These are phyloP conservation scores for Eucera pruinosa DNA, from an alignment of 2,888 invertebrate genomes.

Conservation along the genomic window DNA sequence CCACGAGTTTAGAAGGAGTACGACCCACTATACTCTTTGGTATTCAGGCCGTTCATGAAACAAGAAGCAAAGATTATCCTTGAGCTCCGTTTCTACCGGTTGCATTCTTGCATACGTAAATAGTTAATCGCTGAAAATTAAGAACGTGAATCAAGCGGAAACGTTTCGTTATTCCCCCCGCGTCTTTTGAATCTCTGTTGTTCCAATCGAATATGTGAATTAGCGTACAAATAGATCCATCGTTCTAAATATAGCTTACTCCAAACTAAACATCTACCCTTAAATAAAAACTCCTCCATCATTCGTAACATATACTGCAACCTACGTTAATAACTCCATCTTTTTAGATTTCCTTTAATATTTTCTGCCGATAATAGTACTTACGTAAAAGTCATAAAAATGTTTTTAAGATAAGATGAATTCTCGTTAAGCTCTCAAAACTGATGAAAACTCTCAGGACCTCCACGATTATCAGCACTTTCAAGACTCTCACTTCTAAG, in stretches of 20 bases:
- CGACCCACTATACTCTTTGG: constrained; percentile 23
- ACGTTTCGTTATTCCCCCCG: not conserved
- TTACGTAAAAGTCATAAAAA: no score
- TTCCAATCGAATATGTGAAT: not conserved
- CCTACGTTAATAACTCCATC: no score
- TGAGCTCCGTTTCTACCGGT: constrained; percentile 14
- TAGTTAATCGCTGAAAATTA: constrained; percentile 7
- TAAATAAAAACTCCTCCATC: not conserved
- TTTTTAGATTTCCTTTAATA: no score
- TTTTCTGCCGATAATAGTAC: no score
- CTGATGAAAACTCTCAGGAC: no score
- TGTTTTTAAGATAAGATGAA: no score
- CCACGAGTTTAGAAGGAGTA: constrained; percentile 1
- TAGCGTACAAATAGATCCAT: not conserved
- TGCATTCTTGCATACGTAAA: not conserved
- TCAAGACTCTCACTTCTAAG: no score
- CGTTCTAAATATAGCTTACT: not conserved
- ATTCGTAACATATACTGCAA: no score
- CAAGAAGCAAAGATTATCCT: constrained; percentile 21
- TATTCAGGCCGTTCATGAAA: constrained; percentile 37
- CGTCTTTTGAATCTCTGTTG: not conserved
- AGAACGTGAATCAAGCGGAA: constrained; percentile 4
- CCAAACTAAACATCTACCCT: not conserved
- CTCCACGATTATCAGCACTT: no score
- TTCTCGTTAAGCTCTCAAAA: no score